Evolutionary conservation across 2,888 invertebrate species (phyloP), one percentile per base, ranked within the genome.

Genomic region (Ennomos quercinarius): DNA sequence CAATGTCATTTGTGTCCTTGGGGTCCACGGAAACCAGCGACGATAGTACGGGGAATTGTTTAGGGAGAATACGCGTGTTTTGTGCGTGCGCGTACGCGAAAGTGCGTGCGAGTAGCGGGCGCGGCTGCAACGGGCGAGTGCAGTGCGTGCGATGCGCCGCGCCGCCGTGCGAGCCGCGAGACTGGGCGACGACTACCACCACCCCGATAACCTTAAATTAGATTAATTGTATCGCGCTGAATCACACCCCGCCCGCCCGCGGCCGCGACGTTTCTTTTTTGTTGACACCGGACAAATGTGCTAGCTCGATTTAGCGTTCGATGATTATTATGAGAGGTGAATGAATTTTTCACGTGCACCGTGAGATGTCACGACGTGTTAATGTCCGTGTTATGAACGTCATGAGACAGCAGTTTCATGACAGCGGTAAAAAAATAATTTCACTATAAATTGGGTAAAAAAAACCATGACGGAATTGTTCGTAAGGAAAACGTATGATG

Each of bases 161-260:
- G 74, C 74, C 62, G 54, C 44, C 57, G 48, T 71, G 80, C 78
- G 76, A 70, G 57, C 73, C 74, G 81, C 89, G 89, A 91, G 91
- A 92, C 91, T 89, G 90, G 90, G 72, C 87, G 76, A 71, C 36
- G 41, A 49, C 70, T 71, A 74, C 74, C 85, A 79, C 88, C 88
- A 84, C 86, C 87, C 84, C 89, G 87, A 89, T 89, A 89, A 87
- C 87, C 90, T 83, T 88, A 90, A 91, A 91, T 91, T 91, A 91
- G 91, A 92, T 90, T 91, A 88, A 92, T 91, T 88, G 89, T 89
- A 91, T 84, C 87, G 81, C 78, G 87, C 83, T 92, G 92, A 91
- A 89, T 92, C 91, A 92, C 82, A 77, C 84, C 76, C 73, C 77
- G 76, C 70, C 83, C 77, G 76, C 70, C 83, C 80, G 80, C 81